Percentiles rank a stretch among this genome's conserved stretches.
Conservation (phyloP, 2,113 vertebrate genomes). For the Microcebus jonahi region DNA sequence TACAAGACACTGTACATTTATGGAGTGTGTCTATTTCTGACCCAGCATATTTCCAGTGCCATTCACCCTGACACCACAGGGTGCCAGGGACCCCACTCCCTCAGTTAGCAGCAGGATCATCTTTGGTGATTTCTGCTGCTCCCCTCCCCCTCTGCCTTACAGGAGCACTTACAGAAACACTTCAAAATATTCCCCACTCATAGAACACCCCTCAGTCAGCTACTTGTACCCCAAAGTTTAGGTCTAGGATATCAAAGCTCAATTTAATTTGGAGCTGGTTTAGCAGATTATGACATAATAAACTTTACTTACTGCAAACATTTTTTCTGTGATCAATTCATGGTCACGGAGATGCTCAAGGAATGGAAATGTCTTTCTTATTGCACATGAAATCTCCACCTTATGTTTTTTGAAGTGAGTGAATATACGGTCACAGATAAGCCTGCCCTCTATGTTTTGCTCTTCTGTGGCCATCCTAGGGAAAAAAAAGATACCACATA, state of each 20-base stretch:
- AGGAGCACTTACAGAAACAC: background rate
- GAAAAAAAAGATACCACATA: no score
- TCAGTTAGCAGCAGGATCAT: background rate
- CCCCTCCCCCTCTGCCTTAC: background rate
- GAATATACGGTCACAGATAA: no score
- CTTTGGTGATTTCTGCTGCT: background rate
- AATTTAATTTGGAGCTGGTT: background rate
- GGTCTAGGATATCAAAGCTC: background rate
- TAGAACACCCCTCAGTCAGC: background rate
- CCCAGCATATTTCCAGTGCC: background rate
- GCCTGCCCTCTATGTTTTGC: no score
- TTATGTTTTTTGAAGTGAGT: no score
- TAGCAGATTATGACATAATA: background rate
- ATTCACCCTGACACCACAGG: background rate
- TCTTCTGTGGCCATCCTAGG: no score
- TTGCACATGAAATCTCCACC: conserved; percentile 39
- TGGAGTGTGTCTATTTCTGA: background rate
- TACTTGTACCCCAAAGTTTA: background rate
- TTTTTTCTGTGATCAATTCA: conserved; percentile 35
- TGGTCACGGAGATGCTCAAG: conserved; percentile 61
- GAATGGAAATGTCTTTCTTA: conserved; percentile 69
- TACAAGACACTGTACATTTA: background rate
- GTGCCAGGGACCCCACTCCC: fast-evolving
- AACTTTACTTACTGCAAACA: conserved; percentile 66
- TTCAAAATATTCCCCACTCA: background rate